Base-by-base conservation (phyloP, 2,888 invertebrate genomes). In the Stenchaetothrips biformis region DNA sequence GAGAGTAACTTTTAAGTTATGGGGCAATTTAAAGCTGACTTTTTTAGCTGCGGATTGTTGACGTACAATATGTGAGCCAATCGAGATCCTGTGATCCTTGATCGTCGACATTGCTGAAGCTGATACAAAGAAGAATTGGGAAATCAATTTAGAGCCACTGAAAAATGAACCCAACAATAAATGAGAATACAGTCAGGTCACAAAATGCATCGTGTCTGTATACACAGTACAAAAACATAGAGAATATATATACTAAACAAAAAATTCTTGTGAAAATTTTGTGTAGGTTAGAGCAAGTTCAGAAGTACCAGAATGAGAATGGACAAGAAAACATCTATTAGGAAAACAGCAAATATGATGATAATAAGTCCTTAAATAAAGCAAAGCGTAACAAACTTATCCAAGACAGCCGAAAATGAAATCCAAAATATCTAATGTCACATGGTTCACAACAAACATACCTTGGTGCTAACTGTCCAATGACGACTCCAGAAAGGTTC, bases 21-120 rank as follows among this genome's bases (percentile, higher is more conserved):
- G 86, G 1, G 89, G 89, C 62, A 90, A 85, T 79, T 87, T 86
- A 83, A 90, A 90, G 49, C 87, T 88, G 81, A 88, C 85, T 0
- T 87, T 87, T 1, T 87, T 86, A 0, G 87, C 82, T 0, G 88
- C 81, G 13, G 79, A 48, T 11, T 21, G n/a, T 25, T 25, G 21
- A 21, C 21, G 67, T 37, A 4, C 37, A 74, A n/a, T 21, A n/a
- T 21, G n/a, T 18, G 67, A n/a, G 21, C 67, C 67, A 25, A 74
- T 74, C 0, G 21, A 21, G 25, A 6, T 74, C 25, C 67, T 74
- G 25, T 74, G 67, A 7, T 74, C 67, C 25, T 74, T 74, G 25
- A 74, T 74, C 8, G 67, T 74, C 11, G 67, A 74, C 67, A 74
- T 74, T 11, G 7, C 25, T 74, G 21, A 74, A 7, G 11, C 67